Evolutionary conservation across 2,113 vertebrate genomes (phyloP), one percentile per base, ranked within the genome.

Genomic region (Nestor notabilis): DNA sequence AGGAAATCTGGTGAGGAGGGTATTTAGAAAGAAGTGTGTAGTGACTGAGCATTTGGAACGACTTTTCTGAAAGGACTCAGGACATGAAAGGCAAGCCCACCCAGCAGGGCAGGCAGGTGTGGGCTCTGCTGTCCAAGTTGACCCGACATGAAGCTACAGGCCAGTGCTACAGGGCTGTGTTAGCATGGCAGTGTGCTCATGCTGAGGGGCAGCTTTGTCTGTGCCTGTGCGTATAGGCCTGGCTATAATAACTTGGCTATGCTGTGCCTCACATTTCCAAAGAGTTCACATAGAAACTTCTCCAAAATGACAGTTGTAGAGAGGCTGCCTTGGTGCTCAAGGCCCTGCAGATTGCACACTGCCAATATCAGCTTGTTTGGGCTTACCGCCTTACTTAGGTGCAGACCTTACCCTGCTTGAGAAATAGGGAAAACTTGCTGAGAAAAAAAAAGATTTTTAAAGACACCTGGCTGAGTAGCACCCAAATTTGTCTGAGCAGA

Each of bases 321-420:
- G 46, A 50, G 2, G 11, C 43, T 76, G 28, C 21, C 28, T 55
- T 4, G 0, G 20, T 0, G 1, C 28, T 29, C 9, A 28, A 61
- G 16, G 35, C 33, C 19, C 47, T 47, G 60, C 5, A 52, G 60
- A 77, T 1, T 6, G 10, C 37, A 64, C 17, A 3, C 25, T 71
- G 20, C 52, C 52, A 58, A 19, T 27, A 37, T 27, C 58, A 52
- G 25, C 47, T 63, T 0, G 0, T 46, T 47, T 63, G n/a, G 29
- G 17, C 27, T 24, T 52, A 52, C 17, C 21, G 52, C 25, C 18
- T 41, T 24, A 24, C 56, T 58, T 58, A 37, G 17, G 39, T 74
- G 29, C 46, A 66, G 33, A 19, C 18, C 19, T 63, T 47, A 29
- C 20, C 55, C 33, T 87, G n/a, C 61, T 79, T 63, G 31, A 43